Conservation (phyloP, 2,797 vertebrate species). For the Malacoraja senta region DNA sequence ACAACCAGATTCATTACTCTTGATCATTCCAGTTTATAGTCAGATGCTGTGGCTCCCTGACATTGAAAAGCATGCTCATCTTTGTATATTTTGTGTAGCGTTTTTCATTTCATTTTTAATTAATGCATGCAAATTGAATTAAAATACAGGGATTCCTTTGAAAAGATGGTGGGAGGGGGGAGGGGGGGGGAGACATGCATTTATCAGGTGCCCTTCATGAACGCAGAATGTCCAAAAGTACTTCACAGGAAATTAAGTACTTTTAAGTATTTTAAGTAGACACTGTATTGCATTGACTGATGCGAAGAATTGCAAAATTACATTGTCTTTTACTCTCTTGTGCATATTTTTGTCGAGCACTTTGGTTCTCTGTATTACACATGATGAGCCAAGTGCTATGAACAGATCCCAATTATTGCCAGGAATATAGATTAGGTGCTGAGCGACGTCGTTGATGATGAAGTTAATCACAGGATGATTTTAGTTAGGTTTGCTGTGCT, state of each 20-base stretch:
- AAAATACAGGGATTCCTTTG: neutral
- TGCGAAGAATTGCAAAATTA: too few relatives aligned
- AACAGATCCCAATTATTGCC: neutral
- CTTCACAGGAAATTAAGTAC: too few relatives aligned
- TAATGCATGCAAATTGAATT: neutral
- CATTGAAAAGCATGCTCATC: neutral
- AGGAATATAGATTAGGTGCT: neutral
- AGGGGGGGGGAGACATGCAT: too few relatives aligned
- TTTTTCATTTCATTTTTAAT: neutral
- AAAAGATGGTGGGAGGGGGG: too few relatives aligned
- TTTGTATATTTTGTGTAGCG: neutral
- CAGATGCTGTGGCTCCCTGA: neutral
- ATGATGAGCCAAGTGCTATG: neutral
- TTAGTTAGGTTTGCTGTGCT: too few relatives aligned
- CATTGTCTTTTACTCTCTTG: too few relatives aligned
- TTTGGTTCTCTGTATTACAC: neutral
- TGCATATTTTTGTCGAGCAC: neutral
- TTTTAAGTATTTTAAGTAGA: too few relatives aligned
- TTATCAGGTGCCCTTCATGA: too few relatives aligned
- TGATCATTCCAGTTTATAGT: conserved; percentile 11
- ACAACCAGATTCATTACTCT: conserved; percentile 33
- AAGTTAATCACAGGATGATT: too few relatives aligned
- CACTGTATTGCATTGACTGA: too few relatives aligned
- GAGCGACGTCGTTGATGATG: neutral
- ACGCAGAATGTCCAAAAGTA: too few relatives aligned